Percentiles rank a stretch among this genome's conserved stretches.
Conservation (phyloP, 2,797 vertebrate species). For the Octomys mimax region DNA sequence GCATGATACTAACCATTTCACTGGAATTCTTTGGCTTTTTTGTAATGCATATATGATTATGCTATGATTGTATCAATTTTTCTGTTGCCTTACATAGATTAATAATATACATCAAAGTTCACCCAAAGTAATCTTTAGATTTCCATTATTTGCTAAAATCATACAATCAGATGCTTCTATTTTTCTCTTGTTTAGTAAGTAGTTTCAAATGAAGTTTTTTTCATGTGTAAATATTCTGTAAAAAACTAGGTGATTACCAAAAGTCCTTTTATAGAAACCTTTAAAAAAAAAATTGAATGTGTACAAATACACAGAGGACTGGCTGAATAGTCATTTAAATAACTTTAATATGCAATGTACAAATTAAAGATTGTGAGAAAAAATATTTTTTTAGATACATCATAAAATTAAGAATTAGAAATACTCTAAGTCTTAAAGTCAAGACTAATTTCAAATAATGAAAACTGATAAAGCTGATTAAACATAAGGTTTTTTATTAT, state of each 20-base stretch:
- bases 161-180: slow-evolving; percentile 77
- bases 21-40: slow-evolving; percentile 64
- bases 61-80: not conserved
- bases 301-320: slow-evolving; percentile 78
- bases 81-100: slow-evolving; percentile 52
- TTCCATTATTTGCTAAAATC: slow-evolving; percentile 80
- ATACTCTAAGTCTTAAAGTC: not conserved
- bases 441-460: slow-evolving; percentile 7
- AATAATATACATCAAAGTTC: slow-evolving; percentile 43
- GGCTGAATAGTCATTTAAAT: slow-evolving; percentile 83
- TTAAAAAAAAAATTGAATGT: slow-evolving; percentile 82
- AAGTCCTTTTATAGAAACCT: slow-evolving; percentile 85
- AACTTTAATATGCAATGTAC: slow-evolving; percentile 79
- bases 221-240: slow-evolving; percentile 88
- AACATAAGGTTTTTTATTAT: slow-evolving; percentile 16
- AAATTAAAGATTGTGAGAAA: not conserved
- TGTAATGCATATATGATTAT: slow-evolving; percentile 67
- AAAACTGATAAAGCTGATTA: slow-evolving; percentile 47
- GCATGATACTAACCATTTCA: slow-evolving; percentile 71
- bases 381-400: slow-evolving; percentile 14
- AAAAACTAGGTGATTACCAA: slow-evolving; percentile 84
- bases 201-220: slow-evolving; percentile 86
- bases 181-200: slow-evolving; percentile 87
- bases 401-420: slow-evolving; percentile 9
- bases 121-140: slow-evolving; percentile 51